Percentiles rank a stretch among this genome's conserved stretches.
phyloP scores from a whole-genome alignment of 2,888 invertebrate species.

The Meiosimyza decipiens region DNA sequence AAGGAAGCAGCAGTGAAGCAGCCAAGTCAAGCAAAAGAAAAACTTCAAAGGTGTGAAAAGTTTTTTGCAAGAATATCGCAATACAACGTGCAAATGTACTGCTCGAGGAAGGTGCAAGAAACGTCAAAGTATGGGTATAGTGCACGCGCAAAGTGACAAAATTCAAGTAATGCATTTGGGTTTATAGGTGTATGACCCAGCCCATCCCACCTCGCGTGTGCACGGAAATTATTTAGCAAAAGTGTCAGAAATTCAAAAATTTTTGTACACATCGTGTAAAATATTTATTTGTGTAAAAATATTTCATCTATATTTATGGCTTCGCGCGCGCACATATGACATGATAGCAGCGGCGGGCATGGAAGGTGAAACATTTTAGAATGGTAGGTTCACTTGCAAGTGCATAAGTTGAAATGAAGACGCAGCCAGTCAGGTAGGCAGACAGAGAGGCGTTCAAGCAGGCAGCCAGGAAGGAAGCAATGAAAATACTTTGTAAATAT shows the following conservation, averaged over 20 bases:
- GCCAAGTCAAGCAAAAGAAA: too few relatives aligned
- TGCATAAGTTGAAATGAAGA: background rate
- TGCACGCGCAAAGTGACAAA: background rate
- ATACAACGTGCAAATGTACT: background rate
- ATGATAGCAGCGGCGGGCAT: background rate
- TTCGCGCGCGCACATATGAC: slow-evolving; percentile 21
- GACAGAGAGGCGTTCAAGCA: background rate
- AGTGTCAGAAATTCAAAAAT: slow-evolving; percentile 51
- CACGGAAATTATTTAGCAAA: slow-evolving; percentile 50
- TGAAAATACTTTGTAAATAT: slow-evolving; percentile 66
- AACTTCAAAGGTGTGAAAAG: background rate
- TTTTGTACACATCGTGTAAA: slow-evolving; percentile 36
- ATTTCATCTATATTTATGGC: slow-evolving; percentile 34
- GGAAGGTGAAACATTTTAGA: background rate
- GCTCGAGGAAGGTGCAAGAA: background rate
- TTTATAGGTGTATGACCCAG: too few relatives aligned
- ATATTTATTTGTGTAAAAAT: slow-evolving; percentile 36
- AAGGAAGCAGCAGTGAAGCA: too few relatives aligned
- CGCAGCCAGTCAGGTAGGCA: background rate
- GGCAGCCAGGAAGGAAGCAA: slow-evolving; percentile 60
- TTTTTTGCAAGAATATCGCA: background rate
- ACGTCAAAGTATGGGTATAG: background rate
- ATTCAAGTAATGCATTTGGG: too few relatives aligned
- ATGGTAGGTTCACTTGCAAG: background rate
- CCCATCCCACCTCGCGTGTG: slow-evolving; percentile 23